Base-by-base conservation (phyloP, 2,888 invertebrate species). In the Chrysomela aeneicollis region DNA sequence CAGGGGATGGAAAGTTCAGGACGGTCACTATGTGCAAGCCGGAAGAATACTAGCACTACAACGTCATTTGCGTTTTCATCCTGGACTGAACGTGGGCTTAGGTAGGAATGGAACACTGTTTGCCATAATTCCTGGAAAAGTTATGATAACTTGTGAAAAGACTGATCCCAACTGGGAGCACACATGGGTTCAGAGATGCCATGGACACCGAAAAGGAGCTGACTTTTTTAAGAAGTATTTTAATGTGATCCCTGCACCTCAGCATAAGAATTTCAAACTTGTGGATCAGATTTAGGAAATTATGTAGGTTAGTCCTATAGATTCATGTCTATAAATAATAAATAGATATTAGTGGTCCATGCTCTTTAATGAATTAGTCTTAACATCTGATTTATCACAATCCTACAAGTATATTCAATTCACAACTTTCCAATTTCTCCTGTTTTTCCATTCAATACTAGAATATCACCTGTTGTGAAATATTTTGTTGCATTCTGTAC, bases 171-270 rank as follows among this genome's bases (percentile, higher is more conserved):
- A 93, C 74, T 93, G 92, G 89, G 87, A 90, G 15, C 92, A 93
- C 76, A 85, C 87, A 0, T 92, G 93, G 91, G 85, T 94, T 30
- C 85, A 88, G 76, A 82, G 87, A 67, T 81, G 87, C 76, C 90
- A 92, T 79, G 85, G 83, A 0, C 89, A 88, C 0, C 84, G 92
- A 62, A 84, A 89, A 74, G 83, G 87, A 1, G 87, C 88, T 72
- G 85, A 84, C 1, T 90, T 94, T 69, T 89, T 89, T 75, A 96
- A 95, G 80, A 94, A 94, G 77, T 93, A 94, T 79, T 93, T 89
- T 73, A 91, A 97, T 84, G 87, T 97, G 37, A 86, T 96, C 72
- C 91, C 95, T 0, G 85, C 90, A 66, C 88, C 89, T 22, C 90
- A 94, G 71, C 93, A 93, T 78, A 87, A 89, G 61, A 87, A 89